A percentile compares a stretch with the other conserved stretches of the same genome.
phyloP scores from a whole-genome alignment of 2,113 vertebrate genomes.

The Cairina moschata region DNA sequence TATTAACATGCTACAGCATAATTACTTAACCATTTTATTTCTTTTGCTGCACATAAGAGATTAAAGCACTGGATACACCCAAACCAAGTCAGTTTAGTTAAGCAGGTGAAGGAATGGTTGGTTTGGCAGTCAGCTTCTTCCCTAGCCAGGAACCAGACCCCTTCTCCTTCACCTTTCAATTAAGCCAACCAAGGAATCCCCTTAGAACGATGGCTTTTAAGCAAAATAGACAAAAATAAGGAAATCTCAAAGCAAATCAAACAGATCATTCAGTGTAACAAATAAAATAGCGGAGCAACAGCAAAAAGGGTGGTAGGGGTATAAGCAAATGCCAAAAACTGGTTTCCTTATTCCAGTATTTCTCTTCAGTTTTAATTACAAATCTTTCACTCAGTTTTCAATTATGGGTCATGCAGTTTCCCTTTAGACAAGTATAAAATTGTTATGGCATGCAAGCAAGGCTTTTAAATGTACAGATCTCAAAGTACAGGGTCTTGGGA shows the following conservation, averaged over 20 bases:
- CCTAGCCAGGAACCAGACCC: not conserved
- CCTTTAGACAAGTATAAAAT: not conserved
- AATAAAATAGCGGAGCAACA: not conserved
- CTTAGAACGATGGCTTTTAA: not conserved
- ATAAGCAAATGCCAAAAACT: not conserved
- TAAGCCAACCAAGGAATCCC: not conserved
- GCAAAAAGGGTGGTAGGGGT: not conserved
- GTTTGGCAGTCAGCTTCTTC: not conserved
- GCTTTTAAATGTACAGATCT: not conserved
- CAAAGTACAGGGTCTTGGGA: not conserved
- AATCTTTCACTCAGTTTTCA: not conserved
- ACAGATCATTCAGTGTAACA: not conserved
- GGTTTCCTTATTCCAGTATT: not conserved
- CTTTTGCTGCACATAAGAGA: not conserved
- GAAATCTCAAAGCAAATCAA: not conserved
- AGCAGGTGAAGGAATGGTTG: not conserved
- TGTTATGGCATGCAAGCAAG: not conserved
- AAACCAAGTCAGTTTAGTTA: not conserved
- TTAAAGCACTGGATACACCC: not conserved
- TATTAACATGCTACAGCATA: not conserved
- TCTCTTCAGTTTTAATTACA: not conserved
- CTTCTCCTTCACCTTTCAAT: not conserved
- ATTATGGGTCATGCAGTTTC: not conserved
- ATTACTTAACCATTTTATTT: not conserved
- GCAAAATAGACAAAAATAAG: not conserved